Conservation (phyloP, 2,888 invertebrate genomes). For the Sinhomidia bicolor region DNA sequence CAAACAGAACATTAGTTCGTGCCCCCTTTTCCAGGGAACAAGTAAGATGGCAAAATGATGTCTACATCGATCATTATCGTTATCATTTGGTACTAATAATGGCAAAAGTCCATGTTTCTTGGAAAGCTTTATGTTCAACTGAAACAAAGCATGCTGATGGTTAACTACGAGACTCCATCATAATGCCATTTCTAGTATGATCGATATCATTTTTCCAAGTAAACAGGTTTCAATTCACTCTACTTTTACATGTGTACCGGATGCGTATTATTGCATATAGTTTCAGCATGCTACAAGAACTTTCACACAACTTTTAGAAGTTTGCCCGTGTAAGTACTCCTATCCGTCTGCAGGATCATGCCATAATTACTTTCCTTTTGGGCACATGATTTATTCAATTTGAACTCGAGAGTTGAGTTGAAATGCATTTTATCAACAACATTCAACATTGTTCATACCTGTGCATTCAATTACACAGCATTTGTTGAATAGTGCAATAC, state of each 20-base stretch:
- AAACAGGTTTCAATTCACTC: not conserved
- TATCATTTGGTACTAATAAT: slow-evolving; percentile 28
- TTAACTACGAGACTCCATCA: not conserved
- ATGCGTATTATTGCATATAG: not conserved
- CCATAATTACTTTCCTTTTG: too few relatives aligned
- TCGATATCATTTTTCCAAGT: not conserved
- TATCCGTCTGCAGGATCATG: too few relatives aligned
- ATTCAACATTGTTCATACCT: too few relatives aligned
- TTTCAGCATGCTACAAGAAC: too few relatives aligned
- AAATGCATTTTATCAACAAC: too few relatives aligned
- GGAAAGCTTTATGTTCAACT: not conserved
- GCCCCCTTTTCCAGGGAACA: slow-evolving; percentile 39
- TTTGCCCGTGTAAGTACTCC: too few relatives aligned
- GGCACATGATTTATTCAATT: too few relatives aligned
- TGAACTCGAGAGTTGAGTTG: too few relatives aligned
- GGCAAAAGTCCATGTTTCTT: slow-evolving; percentile 24
- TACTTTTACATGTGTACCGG: too few relatives aligned
- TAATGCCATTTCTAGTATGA: not conserved
- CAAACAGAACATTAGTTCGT: not conserved
- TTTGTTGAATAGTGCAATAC: too few relatives aligned
- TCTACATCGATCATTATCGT: slow-evolving; percentile 41
- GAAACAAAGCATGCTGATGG: not conserved
- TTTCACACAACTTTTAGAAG: too few relatives aligned
- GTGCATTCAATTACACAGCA: too few relatives aligned
- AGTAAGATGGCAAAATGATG: slow-evolving; percentile 19